These are phyloP conservation scores for Apostichopus parvimensis DNA, from an alignment of 35 echinoderm and acorn worm genomes.

Conservation along the genomic window DNA sequence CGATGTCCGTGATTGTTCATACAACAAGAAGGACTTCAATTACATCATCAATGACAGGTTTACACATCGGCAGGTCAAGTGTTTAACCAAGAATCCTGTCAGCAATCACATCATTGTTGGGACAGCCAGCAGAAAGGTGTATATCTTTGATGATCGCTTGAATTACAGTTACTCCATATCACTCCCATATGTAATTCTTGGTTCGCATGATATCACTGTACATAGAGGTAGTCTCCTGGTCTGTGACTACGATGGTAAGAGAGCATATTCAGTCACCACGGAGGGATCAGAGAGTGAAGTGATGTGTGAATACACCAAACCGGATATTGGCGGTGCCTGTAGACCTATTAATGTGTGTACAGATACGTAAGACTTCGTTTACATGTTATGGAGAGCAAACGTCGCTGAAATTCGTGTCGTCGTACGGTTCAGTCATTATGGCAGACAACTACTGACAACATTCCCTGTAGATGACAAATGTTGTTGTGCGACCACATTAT, in stretches of 20 bases:
- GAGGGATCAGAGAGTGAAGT: not conserved
- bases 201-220: conserved; percentile 7
- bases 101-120: conserved; percentile 20
- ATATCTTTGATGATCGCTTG: conserved; percentile 21
- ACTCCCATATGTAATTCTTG: not conserved
- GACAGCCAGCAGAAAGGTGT: not conserved
- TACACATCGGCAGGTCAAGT: not conserved
- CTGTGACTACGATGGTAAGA: not conserved
- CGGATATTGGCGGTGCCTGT: not conserved
- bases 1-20: conserved; percentile 9
- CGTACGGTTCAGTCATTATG: not conserved
- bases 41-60: not conserved
- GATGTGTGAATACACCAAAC: conserved; percentile 5
- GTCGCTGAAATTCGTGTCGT: not conserved
- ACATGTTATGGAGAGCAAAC: not conserved
- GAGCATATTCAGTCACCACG: not conserved
- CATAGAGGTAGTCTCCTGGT: not conserved
- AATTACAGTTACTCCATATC: not conserved
- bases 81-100: not conserved
- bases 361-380: not conserved
- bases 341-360: not conserved
- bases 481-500: not conserved
- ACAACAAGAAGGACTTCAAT: not conserved
- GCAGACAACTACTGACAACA: conserved; percentile 1
- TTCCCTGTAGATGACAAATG: not conserved